Base-by-base conservation (phyloP, 2,113 vertebrate genomes). In the Brienomyrus brachyistius region DNA sequence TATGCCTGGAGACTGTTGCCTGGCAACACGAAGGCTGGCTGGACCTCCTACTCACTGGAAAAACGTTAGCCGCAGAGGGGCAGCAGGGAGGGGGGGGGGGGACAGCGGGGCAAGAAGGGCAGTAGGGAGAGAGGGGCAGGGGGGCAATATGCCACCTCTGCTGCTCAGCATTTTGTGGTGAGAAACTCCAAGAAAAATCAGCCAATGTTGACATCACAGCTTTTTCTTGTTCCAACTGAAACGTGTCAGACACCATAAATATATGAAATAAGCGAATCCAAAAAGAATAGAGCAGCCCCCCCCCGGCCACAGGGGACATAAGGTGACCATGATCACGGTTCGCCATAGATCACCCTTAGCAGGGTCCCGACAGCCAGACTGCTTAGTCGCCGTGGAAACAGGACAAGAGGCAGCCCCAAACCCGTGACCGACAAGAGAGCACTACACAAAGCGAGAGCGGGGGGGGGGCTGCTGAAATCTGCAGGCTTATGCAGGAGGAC, bases 11-110 rank as follows among this genome's bases (percentile, higher is more conserved):
- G 27, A 56, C 74, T 6, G 88, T 89, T 89, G 88, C 88, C 74
- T 80, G 88, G 88, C 88, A 89, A 89, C 88, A 80, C 23, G n/a
- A 43, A 66, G 88, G 50, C 74, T 23, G 50, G 88, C 10, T 47
- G 88, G 70, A 83, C 70, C 15, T 45, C 62, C 62, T 66, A 66
- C 62, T 27, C 62, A 66, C 62, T 27, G 62, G 23, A 66, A n/a
- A 62, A 27, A 10, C 1, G 2, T 62, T 3, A 66, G 62, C n/a
- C n/a, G n/a, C 40, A 40, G 1, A 40, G 40, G 40, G 40, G 40
- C 40, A 40, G 40, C 40, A 40, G 40, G 40, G 1, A 2, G 40
- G 2, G 47, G 6, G 7, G 47, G 47, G 7, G 1, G 7, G 47
- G 47, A 1, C n/a, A n/a, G n/a, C n/a, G n/a, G n/a, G n/a, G n/a